phyloP scores from a whole-genome alignment of 64 coral and sea anemone genomes.

The Porites australiensis region DNA sequence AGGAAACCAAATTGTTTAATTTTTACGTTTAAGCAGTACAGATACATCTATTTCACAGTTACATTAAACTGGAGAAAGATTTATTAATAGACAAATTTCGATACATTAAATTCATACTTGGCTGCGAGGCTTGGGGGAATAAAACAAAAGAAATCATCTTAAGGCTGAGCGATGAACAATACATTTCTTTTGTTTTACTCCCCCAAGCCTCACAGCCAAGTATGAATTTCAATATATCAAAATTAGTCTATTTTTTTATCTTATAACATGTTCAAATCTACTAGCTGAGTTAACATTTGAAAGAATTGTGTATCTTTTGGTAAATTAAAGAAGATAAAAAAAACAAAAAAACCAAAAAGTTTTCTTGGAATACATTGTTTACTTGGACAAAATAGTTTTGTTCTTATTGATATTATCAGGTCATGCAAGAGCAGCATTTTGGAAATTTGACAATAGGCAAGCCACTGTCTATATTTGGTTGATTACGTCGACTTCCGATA shows the following conservation, averaged over 20 bases:
- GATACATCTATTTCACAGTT: slow-evolving; percentile 22
- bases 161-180: background rate
- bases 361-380: slow-evolving; percentile 51
- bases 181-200: slow-evolving; percentile 1
- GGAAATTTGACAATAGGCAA: slow-evolving; percentile 46
- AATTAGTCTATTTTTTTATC: background rate
- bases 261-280: slow-evolving; percentile 33
- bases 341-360: slow-evolving; percentile 24
- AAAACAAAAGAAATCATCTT: background rate
- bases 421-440: slow-evolving; percentile 44
- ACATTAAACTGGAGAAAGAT: slow-evolving; percentile 40
- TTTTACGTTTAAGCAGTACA: background rate
- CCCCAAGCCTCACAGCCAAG: background rate
- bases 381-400: slow-evolving; percentile 1
- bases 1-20: slow-evolving; percentile 12
- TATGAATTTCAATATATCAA: background rate
- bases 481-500: no score
- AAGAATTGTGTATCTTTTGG: slow-evolving; percentile 48
- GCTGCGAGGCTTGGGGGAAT: no score
- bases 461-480: slow-evolving; percentile 73
- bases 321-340: slow-evolving; percentile 53
- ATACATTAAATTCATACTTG: slow-evolving; percentile 15
- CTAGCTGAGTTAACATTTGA: slow-evolving; percentile 58
- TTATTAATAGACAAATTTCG: slow-evolving; percentile 23
- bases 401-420: background rate